Percentiles rank a stretch among this genome's conserved stretches.
phyloP scores from a whole-genome alignment of 2,888 invertebrate species.

The Drosophila ezoana region DNA sequence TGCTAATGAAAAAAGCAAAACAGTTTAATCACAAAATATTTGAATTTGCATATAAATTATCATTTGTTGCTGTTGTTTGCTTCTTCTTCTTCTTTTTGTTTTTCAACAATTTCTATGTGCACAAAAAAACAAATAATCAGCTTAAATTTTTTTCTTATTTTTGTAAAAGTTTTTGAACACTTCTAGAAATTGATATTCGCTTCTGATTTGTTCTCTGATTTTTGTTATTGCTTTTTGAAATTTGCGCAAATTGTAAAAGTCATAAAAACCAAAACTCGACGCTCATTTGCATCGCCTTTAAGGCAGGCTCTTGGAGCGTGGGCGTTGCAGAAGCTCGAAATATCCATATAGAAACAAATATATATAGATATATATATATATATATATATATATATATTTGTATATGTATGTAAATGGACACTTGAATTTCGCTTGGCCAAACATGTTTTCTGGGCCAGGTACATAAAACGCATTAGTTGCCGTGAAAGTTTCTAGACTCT shows the following conservation, averaged over 20 bases:
- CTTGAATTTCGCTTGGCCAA: constrained; percentile 30
- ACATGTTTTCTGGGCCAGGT: constrained; percentile 36
- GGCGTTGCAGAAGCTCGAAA: constrained; percentile 38
- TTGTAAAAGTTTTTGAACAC: constrained; percentile 20
- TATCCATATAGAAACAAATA: not conserved
- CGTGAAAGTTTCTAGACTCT: constrained; percentile 35
- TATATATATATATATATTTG: not conserved
- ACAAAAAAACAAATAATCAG: constrained; percentile 60
- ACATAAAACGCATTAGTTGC: constrained; percentile 15
- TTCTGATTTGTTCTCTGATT: not conserved
- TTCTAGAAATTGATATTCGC: constrained; percentile 10
- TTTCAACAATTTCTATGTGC: constrained; percentile 52
- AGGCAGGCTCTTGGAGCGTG: constrained; percentile 37
- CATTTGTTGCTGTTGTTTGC: constrained; percentile 21
- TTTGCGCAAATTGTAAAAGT: constrained; percentile 22
- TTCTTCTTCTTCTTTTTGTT: not conserved
- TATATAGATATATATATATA: not conserved
- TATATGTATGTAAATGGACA: not conserved
- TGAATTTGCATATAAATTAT: constrained; percentile 74
- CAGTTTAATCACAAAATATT: constrained; percentile 74
- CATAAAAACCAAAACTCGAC: constrained; percentile 26
- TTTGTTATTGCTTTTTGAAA: constrained; percentile 10
- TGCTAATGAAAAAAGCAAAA: constrained; percentile 75
- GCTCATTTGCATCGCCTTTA: constrained; percentile 51
- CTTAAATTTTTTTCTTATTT: constrained; percentile 40